phyloP scores from a whole-genome alignment of 1,140 invertebrate genomes.

The Acyrthosiphon pisum region DNA sequence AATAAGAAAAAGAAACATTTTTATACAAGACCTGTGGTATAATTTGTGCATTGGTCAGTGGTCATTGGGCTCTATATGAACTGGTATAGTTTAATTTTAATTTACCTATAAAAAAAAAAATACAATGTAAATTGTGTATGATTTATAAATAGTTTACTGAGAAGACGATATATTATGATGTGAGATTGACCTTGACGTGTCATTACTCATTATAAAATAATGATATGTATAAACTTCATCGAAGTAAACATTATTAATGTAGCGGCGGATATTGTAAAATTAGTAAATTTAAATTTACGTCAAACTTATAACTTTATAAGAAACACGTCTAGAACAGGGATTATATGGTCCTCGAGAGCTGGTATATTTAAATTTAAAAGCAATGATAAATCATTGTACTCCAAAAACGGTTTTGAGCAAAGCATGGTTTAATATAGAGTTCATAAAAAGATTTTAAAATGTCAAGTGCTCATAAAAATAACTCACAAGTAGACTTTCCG shows the following conservation, averaged over 20 bases:
- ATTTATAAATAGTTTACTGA: background rate
- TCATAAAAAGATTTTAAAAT: background rate
- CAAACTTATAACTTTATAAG: background rate
- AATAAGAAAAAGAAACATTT: background rate
- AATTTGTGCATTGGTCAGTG: background rate
- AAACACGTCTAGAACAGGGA: background rate
- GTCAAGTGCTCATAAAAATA: background rate
- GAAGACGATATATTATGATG: background rate
- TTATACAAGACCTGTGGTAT: background rate
- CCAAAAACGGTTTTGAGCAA: background rate
- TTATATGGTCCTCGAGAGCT: background rate
- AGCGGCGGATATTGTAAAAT: background rate
- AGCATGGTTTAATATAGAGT: background rate
- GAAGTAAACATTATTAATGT: background rate
- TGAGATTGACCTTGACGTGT: background rate
- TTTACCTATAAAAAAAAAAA: no score
- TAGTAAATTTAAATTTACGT: background rate
- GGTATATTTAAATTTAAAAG: background rate
- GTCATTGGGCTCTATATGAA: background rate
- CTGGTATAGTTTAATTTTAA: background rate
- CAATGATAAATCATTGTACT: background rate
- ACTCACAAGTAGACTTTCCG: background rate
- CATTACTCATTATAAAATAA: background rate
- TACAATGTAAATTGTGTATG: no score
- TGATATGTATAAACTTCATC: background rate